Evolutionary conservation across 2,888 invertebrate species (phyloP), one percentile per base, ranked within the genome.

Genomic region (Drosophila siamana): DNA sequence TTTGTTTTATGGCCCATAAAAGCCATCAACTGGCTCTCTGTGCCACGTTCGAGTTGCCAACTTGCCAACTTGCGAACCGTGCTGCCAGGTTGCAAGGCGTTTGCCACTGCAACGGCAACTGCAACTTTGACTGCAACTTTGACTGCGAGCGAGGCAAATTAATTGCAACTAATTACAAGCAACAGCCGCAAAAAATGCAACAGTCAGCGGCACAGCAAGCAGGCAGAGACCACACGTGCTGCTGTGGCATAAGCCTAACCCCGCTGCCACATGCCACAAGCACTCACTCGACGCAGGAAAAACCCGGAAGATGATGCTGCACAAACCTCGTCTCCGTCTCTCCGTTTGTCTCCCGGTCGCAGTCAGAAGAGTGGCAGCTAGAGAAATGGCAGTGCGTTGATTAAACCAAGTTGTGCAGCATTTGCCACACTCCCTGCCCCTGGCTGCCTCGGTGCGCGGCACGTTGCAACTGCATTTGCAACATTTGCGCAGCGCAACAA

Each of bases 131-230:
- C 15, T 15, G 40, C 26, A 40, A 15, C 22, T 15, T 26, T 13
- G 50, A 11, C 15, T 36, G 52, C 1, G 24, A 16, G 40, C 19
- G 66, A 66, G 71, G 78, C 71, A 86, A 86, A 86, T 86, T 80
- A 83, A 83, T 83, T 83, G 83, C 86, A 78, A 69, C 80, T 83
- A 83, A 83, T 86, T 86, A 69, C 74, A 57, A 78, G 55, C 60
- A 65, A 47, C 50, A 62, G 70, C 48, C 59, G 30, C 47, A 40
- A 61, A 57, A n/a, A 54, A 52, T 62, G 44, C 51, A 41, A 43
- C 41, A 52, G 46, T 51, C 43, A 30, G 46, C 26, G 28, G 24
- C 33, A 30, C 59, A 30, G 7, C 56, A 60, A 15, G 33, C 19
- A 2, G 19, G 19, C 19, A 19, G 36, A 60, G 73, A 73, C 73